Conservation (phyloP, 2,888 invertebrate species). For the Masnerella sp. region DNA sequence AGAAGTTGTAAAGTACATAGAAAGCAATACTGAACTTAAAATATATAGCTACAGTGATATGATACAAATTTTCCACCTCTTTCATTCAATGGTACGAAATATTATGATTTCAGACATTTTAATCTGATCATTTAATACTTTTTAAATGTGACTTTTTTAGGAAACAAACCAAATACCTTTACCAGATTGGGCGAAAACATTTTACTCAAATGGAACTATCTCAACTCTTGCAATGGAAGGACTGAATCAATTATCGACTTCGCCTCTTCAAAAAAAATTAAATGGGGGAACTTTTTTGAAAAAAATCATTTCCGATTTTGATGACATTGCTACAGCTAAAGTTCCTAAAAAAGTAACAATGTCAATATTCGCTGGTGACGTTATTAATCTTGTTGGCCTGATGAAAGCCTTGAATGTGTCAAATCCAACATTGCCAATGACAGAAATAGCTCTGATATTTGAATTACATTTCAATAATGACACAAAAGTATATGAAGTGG, state of each 20-base stretch:
- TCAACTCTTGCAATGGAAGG: slow-evolving; percentile 79
- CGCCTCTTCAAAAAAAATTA: slow-evolving; percentile 77
- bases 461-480: slow-evolving; percentile 66
- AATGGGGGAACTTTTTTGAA: slow-evolving; percentile 79
- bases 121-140: not conserved
- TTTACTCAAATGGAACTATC: slow-evolving; percentile 78
- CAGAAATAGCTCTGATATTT: slow-evolving; percentile 69
- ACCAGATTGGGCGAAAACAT: slow-evolving; percentile 75
- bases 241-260: slow-evolving; percentile 80
- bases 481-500: slow-evolving; percentile 25
- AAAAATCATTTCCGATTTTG: slow-evolving; percentile 64
- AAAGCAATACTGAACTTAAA: slow-evolving; percentile 47
- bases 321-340: slow-evolving; percentile 5
- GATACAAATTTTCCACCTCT: slow-evolving; percentile 55
- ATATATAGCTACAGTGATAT: slow-evolving; percentile 55
- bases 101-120: not conserved
- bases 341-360: slow-evolving; percentile 60
- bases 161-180: slow-evolving; percentile 26
- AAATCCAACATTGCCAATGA: slow-evolving; percentile 58
- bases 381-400: slow-evolving; percentile 68
- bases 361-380: slow-evolving; percentile 70
- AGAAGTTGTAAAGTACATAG: slow-evolving; percentile 49
- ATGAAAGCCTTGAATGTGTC: slow-evolving; percentile 64
- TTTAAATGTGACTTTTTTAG: too few species aligned
- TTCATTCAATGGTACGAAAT: slow-evolving; percentile 45